Base-by-base conservation (phyloP, 2,113 vertebrate genomes). In the Anseranas semipalmata region DNA sequence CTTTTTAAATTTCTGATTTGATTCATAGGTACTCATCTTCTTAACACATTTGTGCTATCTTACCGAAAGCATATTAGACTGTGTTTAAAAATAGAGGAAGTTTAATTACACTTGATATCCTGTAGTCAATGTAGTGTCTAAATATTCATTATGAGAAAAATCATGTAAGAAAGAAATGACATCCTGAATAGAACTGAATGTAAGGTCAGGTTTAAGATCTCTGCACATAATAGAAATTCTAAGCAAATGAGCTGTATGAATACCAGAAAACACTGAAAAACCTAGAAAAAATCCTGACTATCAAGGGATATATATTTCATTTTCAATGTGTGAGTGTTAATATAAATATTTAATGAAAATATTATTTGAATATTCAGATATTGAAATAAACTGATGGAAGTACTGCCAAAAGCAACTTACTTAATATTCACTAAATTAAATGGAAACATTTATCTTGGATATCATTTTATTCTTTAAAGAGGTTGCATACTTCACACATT, bases 281-380 rank as follows among this genome's bases (percentile, higher is more conserved):
- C 84, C 89, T 65, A 50, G 91, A 96, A 96, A 91, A 93, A 66
- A 89, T 96, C 85, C 90, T 95, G 91, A 96, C 59, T 96, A 90
- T 92, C 94, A 97, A 82, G 93, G 91, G 91, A 97, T 89, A 65
- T 45, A 55, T 90, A 82, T 80, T 97, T 95, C 56, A 96, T 97
- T 96, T 97, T 95, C 89, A 37, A 17, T 71, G 50, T 96, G 90
- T 98, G 95, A 96, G 96, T 96, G 92, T 97, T 97, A 94, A 85
- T 95, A 94, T 95, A 97, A 97, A 97, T 97, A 97, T 97, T 97
- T 97, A 96, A 97, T 94, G 86, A 95, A 97, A 97, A 97, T 96
- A 97, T 95, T 97, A 97, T 97, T 97, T 97, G 95, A 97, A 89
- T 96, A 90, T 97, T 98, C 93, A 94, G 68, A 84, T 89, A 95